These are phyloP conservation scores for Therioaphis trifolii DNA, from an alignment of 2,888 invertebrate genomes.

Conservation along the genomic window DNA sequence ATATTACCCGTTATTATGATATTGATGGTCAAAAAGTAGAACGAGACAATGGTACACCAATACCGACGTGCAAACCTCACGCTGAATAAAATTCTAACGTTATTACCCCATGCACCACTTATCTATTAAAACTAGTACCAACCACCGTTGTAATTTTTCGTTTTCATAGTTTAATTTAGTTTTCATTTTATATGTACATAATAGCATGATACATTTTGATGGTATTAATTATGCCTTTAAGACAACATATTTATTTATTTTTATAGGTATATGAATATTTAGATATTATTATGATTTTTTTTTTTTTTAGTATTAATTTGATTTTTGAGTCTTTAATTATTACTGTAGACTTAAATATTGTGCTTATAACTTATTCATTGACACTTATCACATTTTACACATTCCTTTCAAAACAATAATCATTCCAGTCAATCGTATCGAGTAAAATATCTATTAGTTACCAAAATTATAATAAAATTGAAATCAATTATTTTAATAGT, in stretches of 20 bases:
- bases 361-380: slow-evolving; percentile 4
- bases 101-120: not conserved
- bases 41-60: slow-evolving; percentile 51
- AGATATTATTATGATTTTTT: slow-evolving; percentile 17
- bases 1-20: slow-evolving; percentile 49
- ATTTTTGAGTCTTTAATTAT: not conserved
- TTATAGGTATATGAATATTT: slow-evolving; percentile 2
- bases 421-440: not conserved
- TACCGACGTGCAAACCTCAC: slow-evolving; percentile 38
- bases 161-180: not conserved
- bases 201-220: not conserved
- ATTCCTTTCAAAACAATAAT: not conserved
- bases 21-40: slow-evolving; percentile 58
- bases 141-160: not conserved
- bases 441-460: slow-evolving; percentile 14
- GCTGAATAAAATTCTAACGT: slow-evolving; percentile 33
- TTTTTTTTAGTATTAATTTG: slow-evolving; percentile 27
- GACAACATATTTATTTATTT: not conserved
- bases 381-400: slow-evolving; percentile 14
- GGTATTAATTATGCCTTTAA: not conserved
- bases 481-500: not conserved
- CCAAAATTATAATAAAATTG: not conserved
- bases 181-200: not conserved
- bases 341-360: slow-evolving; percentile 29
- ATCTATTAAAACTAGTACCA: not conserved